A percentile compares a stretch with the other conserved stretches of the same genome.
phyloP scores from a whole-genome alignment of 2,888 invertebrate species.

The Trichopria drosophilae region DNA sequence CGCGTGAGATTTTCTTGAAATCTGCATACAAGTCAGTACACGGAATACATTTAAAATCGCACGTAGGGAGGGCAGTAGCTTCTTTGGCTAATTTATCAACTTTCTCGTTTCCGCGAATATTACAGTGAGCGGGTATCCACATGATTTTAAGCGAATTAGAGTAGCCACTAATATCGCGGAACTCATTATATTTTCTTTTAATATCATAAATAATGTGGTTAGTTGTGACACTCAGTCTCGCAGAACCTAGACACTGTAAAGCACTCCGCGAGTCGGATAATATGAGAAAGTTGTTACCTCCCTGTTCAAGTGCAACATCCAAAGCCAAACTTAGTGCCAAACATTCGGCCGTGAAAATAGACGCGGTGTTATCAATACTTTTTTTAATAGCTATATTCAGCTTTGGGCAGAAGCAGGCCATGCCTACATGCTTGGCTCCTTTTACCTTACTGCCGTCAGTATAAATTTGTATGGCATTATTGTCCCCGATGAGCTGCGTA shows the following conservation, averaged over 20 bases:
- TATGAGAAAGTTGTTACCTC: not conserved
- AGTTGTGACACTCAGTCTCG: no score
- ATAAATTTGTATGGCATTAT: not conserved
- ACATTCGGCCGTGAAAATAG: constrained; percentile 1
- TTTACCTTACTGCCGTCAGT: constrained; percentile 2
- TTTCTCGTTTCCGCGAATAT: no score
- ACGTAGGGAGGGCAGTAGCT: no score
- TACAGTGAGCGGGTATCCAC: no score
- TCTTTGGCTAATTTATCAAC: no score
- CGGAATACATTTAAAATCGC: no score
- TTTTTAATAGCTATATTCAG: not conserved
- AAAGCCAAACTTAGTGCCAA: not conserved
- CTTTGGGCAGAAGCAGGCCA: not conserved
- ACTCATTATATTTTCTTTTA: not conserved
- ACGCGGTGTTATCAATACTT: not conserved
- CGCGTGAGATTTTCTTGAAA: no score
- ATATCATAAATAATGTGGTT: constrained; percentile 1
- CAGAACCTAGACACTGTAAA: no score
- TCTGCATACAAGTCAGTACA: no score
- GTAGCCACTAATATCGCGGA: no score
- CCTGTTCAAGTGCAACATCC: not conserved
- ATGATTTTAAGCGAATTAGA: no score
- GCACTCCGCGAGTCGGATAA: not conserved
- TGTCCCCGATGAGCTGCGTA: no score
- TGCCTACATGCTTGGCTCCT: not conserved